Evolutionary conservation across 2,888 invertebrate species (phyloP), one percentile per base, ranked within the genome.

Genomic region (Drosophila demipolita): DNA sequence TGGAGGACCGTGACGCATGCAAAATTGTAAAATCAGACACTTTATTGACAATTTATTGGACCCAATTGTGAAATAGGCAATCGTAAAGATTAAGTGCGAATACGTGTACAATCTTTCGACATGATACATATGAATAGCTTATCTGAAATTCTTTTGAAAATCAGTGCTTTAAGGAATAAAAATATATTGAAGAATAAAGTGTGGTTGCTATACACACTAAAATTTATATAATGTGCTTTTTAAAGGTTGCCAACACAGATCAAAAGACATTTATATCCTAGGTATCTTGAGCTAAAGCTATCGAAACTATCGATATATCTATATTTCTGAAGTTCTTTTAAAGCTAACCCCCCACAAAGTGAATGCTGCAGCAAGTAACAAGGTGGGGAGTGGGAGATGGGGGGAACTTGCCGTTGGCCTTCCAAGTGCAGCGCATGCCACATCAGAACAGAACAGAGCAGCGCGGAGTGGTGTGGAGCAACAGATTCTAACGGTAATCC

Each of bases 401-500:
- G 29, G 32, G 65, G 64, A 78, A 82, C 85, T 75, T 84, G 80
- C 77, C 87, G 87, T 80, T 89, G 90, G 90, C 90, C 90, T 87
- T 74, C 79, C 88, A 85, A 82, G 79, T 78, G 69, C 73, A 69
- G 66, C 73, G 74, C 81, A 86, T 83, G 87, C 82, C 78, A 75
- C 76, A 78, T 62, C 80, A 36, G 17, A 76, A 73, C 54, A 70
- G 64, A 69, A 42, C 35, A 45, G 52, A 59, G 55, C 53, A 61
- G 29, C 26, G 35, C 60, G 66, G 12, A 32, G 58, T 48, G 59
- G 50, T 29, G 42, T 45, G 60, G 20, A 66, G 78, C 63, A 67
- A 66, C 81, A 69, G 77, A 76, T 70, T 70, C 83, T 87, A 87
- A 87, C 87, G 87, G 90, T 87, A 90, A 89, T 80, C 83, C 88